phyloP scores from a whole-genome alignment of 2,797 vertebrate species.

The Cetoscarus ocellatus region DNA sequence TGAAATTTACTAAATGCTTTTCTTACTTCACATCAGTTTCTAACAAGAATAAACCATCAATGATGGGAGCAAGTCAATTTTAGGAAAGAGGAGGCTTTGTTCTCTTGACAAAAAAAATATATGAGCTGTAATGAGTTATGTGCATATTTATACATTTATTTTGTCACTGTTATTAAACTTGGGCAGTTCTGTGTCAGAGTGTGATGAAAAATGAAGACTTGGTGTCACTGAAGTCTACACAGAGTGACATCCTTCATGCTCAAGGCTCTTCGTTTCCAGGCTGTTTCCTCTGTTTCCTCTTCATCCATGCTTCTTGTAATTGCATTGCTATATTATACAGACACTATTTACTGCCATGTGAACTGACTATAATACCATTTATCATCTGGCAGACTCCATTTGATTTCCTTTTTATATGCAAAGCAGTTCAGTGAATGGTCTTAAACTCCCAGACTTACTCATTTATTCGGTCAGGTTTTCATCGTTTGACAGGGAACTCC shows the following conservation, averaged over 20 bases:
- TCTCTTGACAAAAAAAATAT: too few relatives aligned
- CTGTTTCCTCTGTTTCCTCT: constrained; percentile 5
- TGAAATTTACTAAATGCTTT: too few relatives aligned
- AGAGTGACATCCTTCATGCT: constrained; percentile 48
- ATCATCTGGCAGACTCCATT: constrained; percentile 24
- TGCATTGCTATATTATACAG: constrained; percentile 50
- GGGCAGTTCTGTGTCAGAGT: neutral
- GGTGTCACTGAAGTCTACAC: constrained; percentile 17
- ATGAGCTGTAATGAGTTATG: too few relatives aligned
- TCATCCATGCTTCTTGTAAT: constrained; percentile 40
- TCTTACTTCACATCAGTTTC: too few relatives aligned
- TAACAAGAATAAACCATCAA: too few relatives aligned
- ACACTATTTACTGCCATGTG: constrained; percentile 38
- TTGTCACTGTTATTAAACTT: constrained; percentile 13
- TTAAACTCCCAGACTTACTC: neutral
- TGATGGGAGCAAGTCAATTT: too few relatives aligned
- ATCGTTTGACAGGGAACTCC: neutral
- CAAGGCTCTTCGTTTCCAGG: neutral
- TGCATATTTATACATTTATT: neutral
- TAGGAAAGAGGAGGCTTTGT: too few relatives aligned
- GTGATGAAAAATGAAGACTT: constrained; percentile 31
- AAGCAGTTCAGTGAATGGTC: constrained; percentile 6
- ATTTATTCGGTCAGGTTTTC: neutral
- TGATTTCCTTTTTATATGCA: constrained; percentile 40
- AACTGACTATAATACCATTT: constrained; percentile 18